These are phyloP conservation scores for Nephrocerus scutellatus DNA, from an alignment of 2,888 invertebrate genomes.

Conservation along the genomic window DNA sequence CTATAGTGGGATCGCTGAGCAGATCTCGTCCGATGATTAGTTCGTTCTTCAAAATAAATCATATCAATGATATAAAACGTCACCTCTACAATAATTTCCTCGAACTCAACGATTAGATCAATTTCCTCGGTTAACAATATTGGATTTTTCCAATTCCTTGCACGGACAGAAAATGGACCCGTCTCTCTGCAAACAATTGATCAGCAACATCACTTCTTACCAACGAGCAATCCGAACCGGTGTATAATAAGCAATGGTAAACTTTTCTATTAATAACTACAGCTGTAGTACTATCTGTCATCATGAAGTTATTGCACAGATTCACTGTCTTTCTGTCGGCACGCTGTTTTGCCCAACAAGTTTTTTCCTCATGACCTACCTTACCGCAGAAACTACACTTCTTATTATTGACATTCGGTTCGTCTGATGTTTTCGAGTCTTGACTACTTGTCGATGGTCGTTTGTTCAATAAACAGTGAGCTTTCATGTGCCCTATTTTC, in stretches of 20 bases:
- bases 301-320: conserved; percentile 4
- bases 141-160: neutral
- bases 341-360: conserved; percentile 17
- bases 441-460: no score
- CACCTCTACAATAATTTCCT: conserved; percentile 5
- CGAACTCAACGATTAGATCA: conserved; percentile 4
- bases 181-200: conserved; percentile 8
- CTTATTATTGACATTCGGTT: no score
- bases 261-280: conserved; percentile 15
- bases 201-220: conserved; percentile 13
- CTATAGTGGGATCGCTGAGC: no score
- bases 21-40: no score
- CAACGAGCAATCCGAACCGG: conserved; percentile 14
- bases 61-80: conserved; percentile 1
- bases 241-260: conserved; percentile 13
- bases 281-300: conserved; percentile 7
- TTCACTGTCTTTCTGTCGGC: conserved; percentile 10
- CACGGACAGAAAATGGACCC: no score
- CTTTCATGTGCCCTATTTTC: no score
- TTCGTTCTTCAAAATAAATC: no score
- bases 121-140: neutral
- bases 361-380: conserved; percentile 16
- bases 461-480: no score
- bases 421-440: no score
- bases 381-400: conserved; percentile 13